Evolutionary conservation across 2,888 invertebrate species (phyloP), one percentile per base, ranked within the genome.

Genomic region (Lamellibrachia columna): DNA sequence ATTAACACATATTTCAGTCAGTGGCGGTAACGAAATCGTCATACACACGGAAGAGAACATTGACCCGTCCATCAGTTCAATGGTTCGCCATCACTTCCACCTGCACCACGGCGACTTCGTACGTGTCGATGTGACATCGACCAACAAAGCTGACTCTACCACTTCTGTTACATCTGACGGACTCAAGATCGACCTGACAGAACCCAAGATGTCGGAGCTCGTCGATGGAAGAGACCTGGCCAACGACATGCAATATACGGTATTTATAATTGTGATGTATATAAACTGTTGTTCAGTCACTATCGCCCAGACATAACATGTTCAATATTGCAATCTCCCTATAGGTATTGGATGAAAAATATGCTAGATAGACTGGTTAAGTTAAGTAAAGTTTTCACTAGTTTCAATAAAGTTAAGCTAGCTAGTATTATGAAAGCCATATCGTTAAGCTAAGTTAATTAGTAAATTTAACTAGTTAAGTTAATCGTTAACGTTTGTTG

Each of bases 81-180:
- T 75, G 75, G 75, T 75, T n/a, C 75, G 92, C 75, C 75, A 75
- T 22, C 75, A 75, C 22, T 75, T 75, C 75, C 75, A 75, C 15
- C 15, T 75, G 75, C 75, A 75, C 75, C 75, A 75, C 75, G 75
- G 75, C 75, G 75, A 75, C 75, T 75, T 75, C 22, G 75, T 75
- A 75, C 75, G 75, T 22, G 75, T 75, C 22, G 75, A 9, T 22
- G 75, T 75, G 75, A 75, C 75, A 75, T 15, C 75, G 4, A 28
- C 40, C 3, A 91, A 91, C 40, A 91, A 91, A 15, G 91, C 91
- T 1, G 91, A 53, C 1, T 52, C 52, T 3, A 11, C 91, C 11
- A 15, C 91, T 1, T 11, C 53, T 11, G 52, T 7, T 2, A 52
- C 52, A 4, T 91, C 91, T 28, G 22, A 91, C 53, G 91, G 91